Conservation (phyloP, 2,113 vertebrate genomes). For the Petaurus breviceps region DNA sequence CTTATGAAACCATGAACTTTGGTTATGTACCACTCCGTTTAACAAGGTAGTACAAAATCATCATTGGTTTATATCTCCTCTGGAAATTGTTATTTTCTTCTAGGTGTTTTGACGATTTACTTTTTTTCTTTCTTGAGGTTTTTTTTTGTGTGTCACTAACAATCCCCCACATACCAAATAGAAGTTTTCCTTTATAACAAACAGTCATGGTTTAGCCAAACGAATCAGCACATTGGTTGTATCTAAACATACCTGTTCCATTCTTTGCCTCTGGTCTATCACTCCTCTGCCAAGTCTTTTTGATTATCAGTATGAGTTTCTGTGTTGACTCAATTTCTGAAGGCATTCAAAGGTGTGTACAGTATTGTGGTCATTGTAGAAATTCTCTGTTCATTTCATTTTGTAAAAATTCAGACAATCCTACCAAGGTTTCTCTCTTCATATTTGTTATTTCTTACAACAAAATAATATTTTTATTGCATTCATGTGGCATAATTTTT, state of each 20-base stretch:
- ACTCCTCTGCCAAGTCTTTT: background rate
- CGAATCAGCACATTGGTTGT: no score
- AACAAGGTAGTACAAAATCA: no score
- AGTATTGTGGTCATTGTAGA: background rate
- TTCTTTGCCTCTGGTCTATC: background rate
- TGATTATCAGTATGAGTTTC: background rate
- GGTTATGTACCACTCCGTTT: background rate
- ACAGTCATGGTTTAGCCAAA: background rate
- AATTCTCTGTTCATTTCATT: background rate
- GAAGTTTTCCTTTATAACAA: background rate
- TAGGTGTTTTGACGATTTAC: background rate
- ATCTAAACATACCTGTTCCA: background rate
- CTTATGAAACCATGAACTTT: background rate
- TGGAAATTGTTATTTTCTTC: background rate
- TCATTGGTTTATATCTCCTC: no score
- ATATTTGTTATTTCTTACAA: background rate
- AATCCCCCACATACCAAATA: background rate
- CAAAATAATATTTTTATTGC: background rate
- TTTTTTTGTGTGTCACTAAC: background rate
- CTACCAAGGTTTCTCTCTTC: background rate
- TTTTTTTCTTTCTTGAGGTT: background rate
- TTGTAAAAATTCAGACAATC: background rate
- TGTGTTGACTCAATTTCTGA: background rate
- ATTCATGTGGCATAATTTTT: background rate
- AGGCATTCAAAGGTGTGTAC: background rate